Conservation (phyloP, 37 sponge, comb jelly and placozoan species). For the Corticium candelabrum region DNA sequence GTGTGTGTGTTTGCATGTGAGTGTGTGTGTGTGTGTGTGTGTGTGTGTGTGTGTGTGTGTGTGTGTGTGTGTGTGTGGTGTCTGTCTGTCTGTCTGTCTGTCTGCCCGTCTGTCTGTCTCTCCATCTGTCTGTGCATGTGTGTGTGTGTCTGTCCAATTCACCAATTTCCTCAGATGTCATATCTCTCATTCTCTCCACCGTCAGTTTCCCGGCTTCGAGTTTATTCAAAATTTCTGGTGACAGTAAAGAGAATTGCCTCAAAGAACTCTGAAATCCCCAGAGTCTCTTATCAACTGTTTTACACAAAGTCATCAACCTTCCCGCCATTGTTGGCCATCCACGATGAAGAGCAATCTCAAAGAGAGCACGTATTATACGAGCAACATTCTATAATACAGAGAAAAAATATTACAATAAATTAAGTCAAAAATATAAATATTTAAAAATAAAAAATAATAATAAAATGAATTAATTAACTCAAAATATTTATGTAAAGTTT, state of each 20-base stretch:
- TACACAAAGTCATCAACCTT: slow-evolving; percentile 59
- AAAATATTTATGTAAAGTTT: no score
- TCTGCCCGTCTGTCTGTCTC: no score
- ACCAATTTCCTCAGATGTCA: slow-evolving; percentile 87
- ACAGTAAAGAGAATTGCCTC: slow-evolving; percentile 64
- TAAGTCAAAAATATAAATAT: no score
- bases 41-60: slow-evolving; percentile 31
- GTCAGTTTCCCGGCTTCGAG: slow-evolving; percentile 42
- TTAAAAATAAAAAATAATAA: no score
- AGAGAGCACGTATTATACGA: slow-evolving; percentile 78
- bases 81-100: no score
- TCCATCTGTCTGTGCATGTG: no score
- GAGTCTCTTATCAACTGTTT: slow-evolving; percentile 65
- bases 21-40: not conserved
- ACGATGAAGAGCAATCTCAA: slow-evolving; percentile 77
- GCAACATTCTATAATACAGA: slow-evolving; percentile 59
- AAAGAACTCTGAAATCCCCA: slow-evolving; percentile 88
- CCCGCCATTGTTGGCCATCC: slow-evolving; percentile 59
- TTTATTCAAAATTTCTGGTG: slow-evolving; percentile 38
- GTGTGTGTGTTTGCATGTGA: no score
- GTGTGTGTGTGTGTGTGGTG: no score
- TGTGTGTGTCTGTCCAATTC: not conserved
- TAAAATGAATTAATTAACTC: no score
- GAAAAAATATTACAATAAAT: not conserved
- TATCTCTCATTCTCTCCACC: slow-evolving; percentile 64